Evolutionary conservation across 1,140 invertebrate species (phyloP), one percentile per base, ranked within the genome.

Genomic region (Brachionus calyciflorus): DNA sequence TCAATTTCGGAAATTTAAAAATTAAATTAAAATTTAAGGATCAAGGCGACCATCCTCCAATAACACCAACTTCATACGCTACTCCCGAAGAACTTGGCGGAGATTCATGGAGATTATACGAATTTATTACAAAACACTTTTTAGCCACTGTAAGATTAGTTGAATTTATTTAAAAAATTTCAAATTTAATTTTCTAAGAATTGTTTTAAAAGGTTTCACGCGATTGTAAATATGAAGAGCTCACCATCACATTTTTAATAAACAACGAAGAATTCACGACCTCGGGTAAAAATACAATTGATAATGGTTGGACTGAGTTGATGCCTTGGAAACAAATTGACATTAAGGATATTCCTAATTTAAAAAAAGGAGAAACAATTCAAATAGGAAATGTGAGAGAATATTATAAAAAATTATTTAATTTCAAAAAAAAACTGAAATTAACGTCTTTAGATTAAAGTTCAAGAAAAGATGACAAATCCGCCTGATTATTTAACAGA

Each of bases 401-500:
- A n/a, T n/a, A n/a, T n/a, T n/a, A n/a, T n/a, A n/a, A n/a, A n/a
- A n/a, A n/a, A n/a, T n/a, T n/a, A n/a, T n/a, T n/a, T n/a, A n/a
- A n/a, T n/a, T n/a, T n/a, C n/a, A n/a, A n/a, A n/a, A n/a, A n/a
- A n/a, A n/a, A n/a, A n/a, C n/a, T n/a, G n/a, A n/a, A n/a, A n/a
- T n/a, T n/a, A n/a, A n/a, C n/a, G n/a, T n/a, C n/a, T n/a, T n/a
- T n/a, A n/a, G 88, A 87, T 88, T 7, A 91, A 92, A 79, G 83
- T 99, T 24, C 87, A 89, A 0, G 94, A 98, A 84, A 90, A 90
- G 79, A 92, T 94, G 84, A 99, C 97, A 0, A 89, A 89, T 53
- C 94, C 96, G 3, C 97, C 97, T 0, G 95, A 96, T 82, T 98
- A 98, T 85, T 88, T 99, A 53, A 98, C 96, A 0, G 97, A 99